Evolutionary conservation across 1,140 invertebrate species (phyloP).

Genomic region (Nephotettix cincticeps): DNA sequence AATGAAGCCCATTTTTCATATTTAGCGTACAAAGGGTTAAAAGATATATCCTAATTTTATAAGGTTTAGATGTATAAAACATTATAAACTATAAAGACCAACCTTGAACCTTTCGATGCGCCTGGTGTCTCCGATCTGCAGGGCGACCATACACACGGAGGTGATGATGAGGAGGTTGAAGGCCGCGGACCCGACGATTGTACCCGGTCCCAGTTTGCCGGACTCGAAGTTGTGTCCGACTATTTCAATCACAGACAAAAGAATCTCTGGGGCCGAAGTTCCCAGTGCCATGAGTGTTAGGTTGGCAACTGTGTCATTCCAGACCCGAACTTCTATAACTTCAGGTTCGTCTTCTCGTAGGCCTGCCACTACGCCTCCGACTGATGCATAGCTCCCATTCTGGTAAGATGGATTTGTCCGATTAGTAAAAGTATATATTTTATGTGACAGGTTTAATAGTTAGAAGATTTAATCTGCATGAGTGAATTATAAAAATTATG

Average conservation of each 20-base stretch:
- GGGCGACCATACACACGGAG: conserved; percentile 57
- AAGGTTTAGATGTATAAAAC: too few species aligned
- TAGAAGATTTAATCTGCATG: too few species aligned
- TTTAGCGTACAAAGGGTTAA: too few species aligned
- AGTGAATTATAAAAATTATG: too few species aligned
- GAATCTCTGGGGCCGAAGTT: conserved; percentile 64
- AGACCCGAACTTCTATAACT: conserved; percentile 49
- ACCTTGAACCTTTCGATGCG: conserved; percentile 57
- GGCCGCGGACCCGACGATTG: conserved; percentile 67
- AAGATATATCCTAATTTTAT: too few species aligned
- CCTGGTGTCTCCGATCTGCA: conserved; percentile 53
- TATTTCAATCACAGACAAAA: conserved; percentile 63
- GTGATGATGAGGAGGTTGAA: conserved; percentile 63
- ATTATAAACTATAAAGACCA: too few species aligned
- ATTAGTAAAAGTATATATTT: too few species aligned
- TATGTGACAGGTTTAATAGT: too few species aligned
- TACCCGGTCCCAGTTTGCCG: conserved; percentile 60
- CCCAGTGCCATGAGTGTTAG: conserved; percentile 68
- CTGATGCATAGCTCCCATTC: conserved; percentile 39
- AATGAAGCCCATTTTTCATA: too few species aligned
- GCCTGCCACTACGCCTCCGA: conserved; percentile 37
- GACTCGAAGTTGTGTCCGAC: conserved; percentile 54
- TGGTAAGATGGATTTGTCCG: too few species aligned
- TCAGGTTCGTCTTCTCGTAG: conserved; percentile 43
- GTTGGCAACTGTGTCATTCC: conserved; percentile 70